Evolutionary conservation across 2,797 vertebrate genomes (phyloP).

Genomic region (Synaphobranchus kaupii): DNA sequence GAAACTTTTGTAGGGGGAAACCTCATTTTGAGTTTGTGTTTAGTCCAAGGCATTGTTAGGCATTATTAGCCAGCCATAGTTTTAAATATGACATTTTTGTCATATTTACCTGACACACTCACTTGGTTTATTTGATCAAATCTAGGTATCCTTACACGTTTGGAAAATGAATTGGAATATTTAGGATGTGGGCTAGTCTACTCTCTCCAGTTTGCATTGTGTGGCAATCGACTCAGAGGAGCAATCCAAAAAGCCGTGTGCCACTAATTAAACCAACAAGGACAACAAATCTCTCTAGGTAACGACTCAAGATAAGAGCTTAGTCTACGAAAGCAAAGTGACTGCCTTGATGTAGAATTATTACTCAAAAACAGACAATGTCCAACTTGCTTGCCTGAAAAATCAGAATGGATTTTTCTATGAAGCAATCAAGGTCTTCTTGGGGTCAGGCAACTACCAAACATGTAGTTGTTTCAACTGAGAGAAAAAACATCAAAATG

Average conservation of each 20-base stretch:
- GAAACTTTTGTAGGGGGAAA: neutral
- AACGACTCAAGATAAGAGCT: conserved; percentile 14
- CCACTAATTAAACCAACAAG: conserved; percentile 2
- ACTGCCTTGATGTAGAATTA: conserved; percentile 7
- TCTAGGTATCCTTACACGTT: neutral
- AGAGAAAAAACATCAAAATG: neutral
- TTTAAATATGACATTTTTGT: neutral
- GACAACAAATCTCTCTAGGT: neutral
- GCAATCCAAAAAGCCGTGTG: neutral
- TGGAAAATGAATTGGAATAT: neutral
- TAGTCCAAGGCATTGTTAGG: neutral
- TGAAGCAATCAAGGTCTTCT: conserved; percentile 4
- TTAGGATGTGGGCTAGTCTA: neutral
- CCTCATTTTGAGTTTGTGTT: neutral
- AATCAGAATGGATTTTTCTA: neutral
- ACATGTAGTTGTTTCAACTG: neutral
- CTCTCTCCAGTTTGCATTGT: neutral
- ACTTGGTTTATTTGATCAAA: neutral
- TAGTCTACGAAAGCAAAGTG: neutral
- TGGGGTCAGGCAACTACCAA: neutral
- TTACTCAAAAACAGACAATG: neutral
- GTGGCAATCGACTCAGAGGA: neutral
- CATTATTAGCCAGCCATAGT: neutral
- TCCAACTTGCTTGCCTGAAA: neutral
- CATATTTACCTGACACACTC: neutral